phyloP scores from a whole-genome alignment of 2,113 vertebrate genomes.

The Aegithalos caudatus region DNA sequence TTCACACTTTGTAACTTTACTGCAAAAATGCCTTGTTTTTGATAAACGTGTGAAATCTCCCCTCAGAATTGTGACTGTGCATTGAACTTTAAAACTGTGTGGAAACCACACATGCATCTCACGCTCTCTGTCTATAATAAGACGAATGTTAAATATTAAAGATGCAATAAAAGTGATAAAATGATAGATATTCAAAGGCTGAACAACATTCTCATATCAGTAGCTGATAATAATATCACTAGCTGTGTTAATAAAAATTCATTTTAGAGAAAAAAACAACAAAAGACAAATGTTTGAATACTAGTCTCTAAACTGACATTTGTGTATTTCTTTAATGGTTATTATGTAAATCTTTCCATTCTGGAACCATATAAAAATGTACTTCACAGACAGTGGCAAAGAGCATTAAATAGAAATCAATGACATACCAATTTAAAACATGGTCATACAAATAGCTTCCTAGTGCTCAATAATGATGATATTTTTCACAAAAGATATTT shows the following conservation, averaged over 20 bases:
- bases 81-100: slow-evolving; percentile 81
- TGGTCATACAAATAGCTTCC: slow-evolving; percentile 19
- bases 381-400: not conserved
- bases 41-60: slow-evolving; percentile 81
- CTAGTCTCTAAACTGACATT: slow-evolving; percentile 44
- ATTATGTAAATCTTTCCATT: slow-evolving; percentile 53
- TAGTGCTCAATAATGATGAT: not conserved
- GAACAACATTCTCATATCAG: slow-evolving; percentile 53
- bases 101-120: slow-evolving; percentile 69
- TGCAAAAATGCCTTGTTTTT: slow-evolving; percentile 80
- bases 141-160: slow-evolving; percentile 82
- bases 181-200: slow-evolving; percentile 70
- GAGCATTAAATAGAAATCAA: slow-evolving; percentile 48
- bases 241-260: slow-evolving; percentile 70
- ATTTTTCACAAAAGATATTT: not conserved
- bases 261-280: slow-evolving; percentile 28
- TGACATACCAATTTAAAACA: slow-evolving; percentile 43
- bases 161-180: slow-evolving; percentile 74
- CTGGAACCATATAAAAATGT: not conserved
- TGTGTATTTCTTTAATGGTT: slow-evolving; percentile 47
- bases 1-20: slow-evolving; percentile 83
- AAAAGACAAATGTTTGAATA: slow-evolving; percentile 69
- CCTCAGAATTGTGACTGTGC: slow-evolving; percentile 80
- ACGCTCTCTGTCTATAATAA: slow-evolving; percentile 71
- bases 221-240: slow-evolving; percentile 2